A percentile compares a stretch with the other conserved stretches of the same genome.
Conservation (phyloP, 2,113 vertebrate genomes). For the Fregata magnificens region DNA sequence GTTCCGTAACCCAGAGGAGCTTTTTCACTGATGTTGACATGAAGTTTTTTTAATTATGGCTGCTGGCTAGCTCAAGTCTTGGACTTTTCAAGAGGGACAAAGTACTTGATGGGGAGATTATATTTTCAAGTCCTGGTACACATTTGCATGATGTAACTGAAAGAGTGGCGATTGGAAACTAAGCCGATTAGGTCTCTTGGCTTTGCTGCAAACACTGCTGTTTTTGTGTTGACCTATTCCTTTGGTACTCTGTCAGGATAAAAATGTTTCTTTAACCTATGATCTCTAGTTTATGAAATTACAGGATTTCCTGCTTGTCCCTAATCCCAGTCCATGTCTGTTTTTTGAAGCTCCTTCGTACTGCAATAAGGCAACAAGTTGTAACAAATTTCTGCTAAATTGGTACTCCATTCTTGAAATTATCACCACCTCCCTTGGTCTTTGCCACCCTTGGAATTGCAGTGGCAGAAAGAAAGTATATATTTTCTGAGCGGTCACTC, state of each 20-base stretch:
- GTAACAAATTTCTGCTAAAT: not conserved
- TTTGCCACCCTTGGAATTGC: not conserved
- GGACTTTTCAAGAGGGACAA: not conserved
- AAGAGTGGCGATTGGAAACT: not conserved
- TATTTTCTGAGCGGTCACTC: accelerated
- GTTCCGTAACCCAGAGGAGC: not conserved
- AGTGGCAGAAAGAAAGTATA: not conserved
- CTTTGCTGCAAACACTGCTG: not conserved
- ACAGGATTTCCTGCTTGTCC: conserved; percentile 55
- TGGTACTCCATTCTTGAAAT: not conserved
- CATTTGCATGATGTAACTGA: not conserved
- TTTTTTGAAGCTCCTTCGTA: not conserved
- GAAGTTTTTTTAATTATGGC: not conserved
- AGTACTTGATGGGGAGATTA: not conserved
- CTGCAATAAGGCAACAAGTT: not conserved
- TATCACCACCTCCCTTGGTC: not conserved
- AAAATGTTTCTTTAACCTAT: not conserved
- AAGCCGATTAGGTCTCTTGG: accelerated
- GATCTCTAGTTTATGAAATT: not conserved
- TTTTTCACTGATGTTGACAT: not conserved
- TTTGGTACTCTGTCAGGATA: not conserved
- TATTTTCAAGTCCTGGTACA: not conserved
- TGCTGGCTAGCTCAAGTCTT: not conserved
- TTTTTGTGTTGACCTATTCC: not conserved
- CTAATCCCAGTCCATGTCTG: not conserved